These are phyloP conservation scores for Tylochromis polylepis DNA, from an alignment of 2,113 vertebrate genomes.

Conservation along the genomic window DNA sequence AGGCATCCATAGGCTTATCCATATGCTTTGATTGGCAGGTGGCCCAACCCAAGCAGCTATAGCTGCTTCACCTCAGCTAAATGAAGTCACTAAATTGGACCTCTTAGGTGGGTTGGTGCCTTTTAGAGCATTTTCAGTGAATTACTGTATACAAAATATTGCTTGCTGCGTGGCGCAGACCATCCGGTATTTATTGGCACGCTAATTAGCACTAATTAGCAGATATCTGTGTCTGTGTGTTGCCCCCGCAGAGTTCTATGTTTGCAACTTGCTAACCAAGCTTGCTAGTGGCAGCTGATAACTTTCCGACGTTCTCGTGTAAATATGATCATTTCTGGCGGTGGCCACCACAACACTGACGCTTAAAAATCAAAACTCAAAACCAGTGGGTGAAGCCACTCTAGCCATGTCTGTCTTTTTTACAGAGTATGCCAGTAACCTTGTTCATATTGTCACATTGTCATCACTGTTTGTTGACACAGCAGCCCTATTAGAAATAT, in stretches of 20 bases:
- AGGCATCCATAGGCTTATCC: not conserved
- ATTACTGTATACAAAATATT: not conserved
- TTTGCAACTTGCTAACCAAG: not conserved
- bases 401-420: not conserved
- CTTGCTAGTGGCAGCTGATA: not conserved
- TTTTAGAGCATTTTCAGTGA: not conserved
- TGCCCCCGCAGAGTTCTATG: not conserved
- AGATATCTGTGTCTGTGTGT: not conserved
- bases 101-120: not conserved
- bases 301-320: not conserved
- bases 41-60: not conserved
- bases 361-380: not conserved
- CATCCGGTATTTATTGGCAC: not conserved
- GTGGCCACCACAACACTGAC: not conserved
- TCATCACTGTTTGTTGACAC: not conserved
- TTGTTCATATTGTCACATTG: not conserved
- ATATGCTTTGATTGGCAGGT: not conserved
- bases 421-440: not conserved
- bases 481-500: not conserved
- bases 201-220: not conserved
- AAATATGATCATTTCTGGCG: accelerated
- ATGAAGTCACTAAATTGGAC: not conserved
- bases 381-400: not conserved
- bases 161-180: not conserved
- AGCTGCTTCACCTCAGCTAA: not conserved